Base-by-base conservation (phyloP, 2,113 vertebrate species). In the Syrrhaptes paradoxus region DNA sequence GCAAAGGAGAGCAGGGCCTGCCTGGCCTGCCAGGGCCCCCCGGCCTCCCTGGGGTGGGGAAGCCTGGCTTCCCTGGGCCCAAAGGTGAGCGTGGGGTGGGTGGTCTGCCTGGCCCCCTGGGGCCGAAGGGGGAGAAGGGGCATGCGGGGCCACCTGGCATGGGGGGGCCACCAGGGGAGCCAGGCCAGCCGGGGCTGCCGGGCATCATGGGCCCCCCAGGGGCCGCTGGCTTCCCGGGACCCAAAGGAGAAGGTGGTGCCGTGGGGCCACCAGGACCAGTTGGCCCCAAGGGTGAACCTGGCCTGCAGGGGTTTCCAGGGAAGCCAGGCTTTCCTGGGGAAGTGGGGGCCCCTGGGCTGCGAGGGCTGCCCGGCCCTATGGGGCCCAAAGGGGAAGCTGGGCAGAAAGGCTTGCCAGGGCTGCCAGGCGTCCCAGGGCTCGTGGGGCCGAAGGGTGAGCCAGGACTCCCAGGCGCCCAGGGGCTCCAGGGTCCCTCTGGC, bases 341-440 rank as follows among this genome's bases (percentile, higher is more conserved):
- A 74, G 97, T 96, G 20, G 99, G 99, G 32, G 98, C 98, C 48
- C 98, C 98, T 1, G 99, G 99, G 70, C 94, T 97, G 43, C 98
- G 99, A 86, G 99, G 99, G 43, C 97, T 99, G 77, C 98, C 98
- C 6, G 99, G 99, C 43, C 98, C 98, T 22, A 97, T 76, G 4
- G 99, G 99, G 6, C 99, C 99, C 34, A 99, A 99, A 92, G 99
- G 99, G 62, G 99, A 99, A 94, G 95, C 96, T 3, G 99, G 99
- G 25, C 96, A 95, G 4, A 98, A 98, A 95, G 99, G 99, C 54
- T 94, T 98, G 85, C 98, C 98, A 2, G 99, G 99, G 43, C 92
- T 98, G 43, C 98, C 99, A 0, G 99, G 99, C 2, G 94, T 95
- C 34, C 95, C 96, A 5, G 99, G 99, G 49, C 96, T 98, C 1